Evolutionary conservation across 2,888 invertebrate species (phyloP).

Genomic region (Meganola albula): DNA sequence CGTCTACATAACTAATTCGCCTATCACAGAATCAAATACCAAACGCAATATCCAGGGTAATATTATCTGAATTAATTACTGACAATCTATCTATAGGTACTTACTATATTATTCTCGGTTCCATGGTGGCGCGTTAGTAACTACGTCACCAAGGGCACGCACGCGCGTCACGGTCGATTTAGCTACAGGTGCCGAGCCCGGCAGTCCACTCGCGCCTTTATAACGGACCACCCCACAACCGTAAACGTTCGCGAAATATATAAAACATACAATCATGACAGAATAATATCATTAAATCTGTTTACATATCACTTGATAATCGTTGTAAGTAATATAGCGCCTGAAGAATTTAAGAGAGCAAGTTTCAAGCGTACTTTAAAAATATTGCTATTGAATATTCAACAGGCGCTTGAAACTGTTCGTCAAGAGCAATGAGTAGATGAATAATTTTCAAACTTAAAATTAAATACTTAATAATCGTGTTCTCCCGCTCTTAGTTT

Average conservation of each 20-base stretch:
- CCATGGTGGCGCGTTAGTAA: conserved; percentile 44
- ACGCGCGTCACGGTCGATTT: conserved; percentile 73
- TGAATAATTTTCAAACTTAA: conserved; percentile 32
- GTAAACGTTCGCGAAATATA: conserved; percentile 19
- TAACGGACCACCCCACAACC: conserved; percentile 31
- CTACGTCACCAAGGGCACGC: conserved; percentile 74
- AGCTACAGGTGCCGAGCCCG: conserved; percentile 73
- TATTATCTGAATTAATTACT: too few relatives aligned
- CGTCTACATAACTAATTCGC: too few relatives aligned
- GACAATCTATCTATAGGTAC: too few relatives aligned
- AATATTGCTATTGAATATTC: conserved; percentile 50
- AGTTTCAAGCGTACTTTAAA: conserved; percentile 27
- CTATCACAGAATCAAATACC: too few relatives aligned
- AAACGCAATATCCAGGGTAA: too few relatives aligned
- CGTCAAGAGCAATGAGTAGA: conserved; percentile 21
- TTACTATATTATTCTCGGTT: conserved; percentile 30
- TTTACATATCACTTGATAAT: too few relatives aligned
- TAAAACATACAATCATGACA: conserved; percentile 41
- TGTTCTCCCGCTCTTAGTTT: conserved; percentile 47
- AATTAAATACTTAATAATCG: conserved; percentile 44
- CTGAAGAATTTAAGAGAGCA: conserved; percentile 33
- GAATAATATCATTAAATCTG: too few relatives aligned
- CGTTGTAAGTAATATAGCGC: too few relatives aligned
- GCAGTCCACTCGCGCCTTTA: conserved; percentile 57
- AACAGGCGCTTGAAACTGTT: conserved; percentile 54